Base-by-base conservation (phyloP, 2,888 invertebrate species). In the Aethes cnicana region DNA sequence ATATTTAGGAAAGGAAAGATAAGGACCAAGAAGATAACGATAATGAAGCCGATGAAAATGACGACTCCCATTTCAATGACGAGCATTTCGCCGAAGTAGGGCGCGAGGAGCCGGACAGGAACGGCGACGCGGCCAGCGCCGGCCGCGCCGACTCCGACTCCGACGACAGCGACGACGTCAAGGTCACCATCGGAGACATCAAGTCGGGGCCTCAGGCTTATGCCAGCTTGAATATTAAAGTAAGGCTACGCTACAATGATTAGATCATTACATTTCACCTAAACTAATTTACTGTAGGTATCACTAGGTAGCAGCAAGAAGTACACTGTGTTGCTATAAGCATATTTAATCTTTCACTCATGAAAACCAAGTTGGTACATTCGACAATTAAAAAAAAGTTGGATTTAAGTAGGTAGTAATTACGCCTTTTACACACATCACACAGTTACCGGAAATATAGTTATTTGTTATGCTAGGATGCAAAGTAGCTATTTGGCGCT, bases 121-220 rank as follows among this genome's bases (percentile, higher is more conserved):
- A 90, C 66, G 80, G 90, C 59, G 90, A 91, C 64, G 76, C 72
- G 0, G 89, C 79, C 36, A 91, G 84, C 39, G 87, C 89, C 59
- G 90, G 90, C 58, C 91, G 92, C 54, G 93, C 91, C 0, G 92
- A 93, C 56, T 83, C 90, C 0, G 90, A 90, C 59, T 94, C 94
- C 1, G 95, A 95, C 57, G 94, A 94, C 66, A 94, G 94, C 59
- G 96, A 97, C 73, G 95, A 96, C 72, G 94, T 97, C 5, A 96
- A 97, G 84, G 97, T 98, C 55, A 97, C 97, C 0, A 98, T 98
- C 66, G 97, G 97, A 2, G 97, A 96, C 69, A 94, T 95, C 39
- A 95, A 96, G 77, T 92, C 95, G 0, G 93, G 94, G 0, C 91
- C 94, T 0, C 91, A 93, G 33, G 91, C 93, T 2, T 95, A 95